Evolutionary conservation across 2,113 vertebrate genomes (phyloP), one percentile per base, ranked within the genome.

Genomic region (Chaetops frenatus): DNA sequence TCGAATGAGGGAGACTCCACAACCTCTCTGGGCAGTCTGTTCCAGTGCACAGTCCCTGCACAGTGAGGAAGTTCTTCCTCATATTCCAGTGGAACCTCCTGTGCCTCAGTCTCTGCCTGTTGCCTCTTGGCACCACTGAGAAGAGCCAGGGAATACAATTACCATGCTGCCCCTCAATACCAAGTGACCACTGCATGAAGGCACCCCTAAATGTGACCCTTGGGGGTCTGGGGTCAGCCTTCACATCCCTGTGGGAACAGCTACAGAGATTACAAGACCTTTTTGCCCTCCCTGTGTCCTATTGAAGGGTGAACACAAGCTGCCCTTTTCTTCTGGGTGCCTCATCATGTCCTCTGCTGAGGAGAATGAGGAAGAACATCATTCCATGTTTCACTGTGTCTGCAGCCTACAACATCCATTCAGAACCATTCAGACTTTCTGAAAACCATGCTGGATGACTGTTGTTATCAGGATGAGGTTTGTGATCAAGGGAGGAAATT

Each of bases 111-210:
- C 60, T 53, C 38, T 81, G 28, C 19, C 27, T 2, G 2, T 28
- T 58, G 29, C 33, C 23, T 66, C 19, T 58, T 58, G 77, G 10
- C 33, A 51, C 23, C 33, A 14, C 22, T 7, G 15, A 73, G 33
- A 44, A 28, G 19, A 51, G 36, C 27, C 15, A 7, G 24, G 12
- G 22, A 35, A 21, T 31, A 15, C 36, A 45, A 13, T 0, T 36
- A 50, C 33, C 17, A 17, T 1, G 0, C 36, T n/a, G 38, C 10
- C 42, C 20, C 36, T 54, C 15, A 1, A 18, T 1, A 17, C 42
- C 33, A 24, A 35, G 10, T 0, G 3, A 38, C 35, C 3, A 2
- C 10, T 66, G 29, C 7, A 0, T 3, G 35, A 31, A 50, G 47
- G 12, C 15, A 54, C 6, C 62, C 22, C 29, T 77, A 31, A 7